These are phyloP conservation scores for Fregata magnificens DNA, from an alignment of 2,113 vertebrate genomes.

Conservation along the genomic window DNA sequence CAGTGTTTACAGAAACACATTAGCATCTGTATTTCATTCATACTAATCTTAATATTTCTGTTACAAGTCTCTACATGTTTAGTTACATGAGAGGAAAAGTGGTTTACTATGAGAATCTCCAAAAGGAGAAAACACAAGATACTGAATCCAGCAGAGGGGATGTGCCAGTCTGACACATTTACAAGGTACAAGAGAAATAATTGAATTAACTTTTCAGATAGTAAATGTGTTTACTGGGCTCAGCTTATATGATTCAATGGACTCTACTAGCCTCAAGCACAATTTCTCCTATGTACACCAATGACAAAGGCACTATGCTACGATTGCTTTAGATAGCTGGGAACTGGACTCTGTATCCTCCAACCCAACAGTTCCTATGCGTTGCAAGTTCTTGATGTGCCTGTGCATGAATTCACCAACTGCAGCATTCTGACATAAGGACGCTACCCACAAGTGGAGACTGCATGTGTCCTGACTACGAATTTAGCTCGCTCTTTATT, in stretches of 20 bases:
- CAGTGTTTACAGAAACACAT: not conserved
- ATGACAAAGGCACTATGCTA: not conserved
- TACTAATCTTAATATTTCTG: not conserved
- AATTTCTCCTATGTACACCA: not conserved
- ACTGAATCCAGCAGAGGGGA: not conserved
- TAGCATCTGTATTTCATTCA: not conserved
- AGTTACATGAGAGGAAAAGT: not conserved
- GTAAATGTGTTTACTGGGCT: not conserved
- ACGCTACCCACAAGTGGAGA: not conserved
- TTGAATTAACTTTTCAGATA: not conserved
- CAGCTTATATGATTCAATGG: not conserved
- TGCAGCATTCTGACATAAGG: not conserved
- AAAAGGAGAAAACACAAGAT: not conserved
- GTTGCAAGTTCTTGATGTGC: not conserved
- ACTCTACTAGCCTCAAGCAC: not conserved
- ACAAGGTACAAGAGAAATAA: not conserved
- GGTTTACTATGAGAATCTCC: not conserved
- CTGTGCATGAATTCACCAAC: not conserved
- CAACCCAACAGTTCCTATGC: not conserved
- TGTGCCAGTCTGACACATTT: not conserved
- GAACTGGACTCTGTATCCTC: not conserved
- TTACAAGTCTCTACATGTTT: not conserved
- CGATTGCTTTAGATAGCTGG: not conserved
- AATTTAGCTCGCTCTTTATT: not conserved
- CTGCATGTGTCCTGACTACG: not conserved